Base-by-base conservation (phyloP, 2,113 vertebrate species). In the Clupea harengus region DNA sequence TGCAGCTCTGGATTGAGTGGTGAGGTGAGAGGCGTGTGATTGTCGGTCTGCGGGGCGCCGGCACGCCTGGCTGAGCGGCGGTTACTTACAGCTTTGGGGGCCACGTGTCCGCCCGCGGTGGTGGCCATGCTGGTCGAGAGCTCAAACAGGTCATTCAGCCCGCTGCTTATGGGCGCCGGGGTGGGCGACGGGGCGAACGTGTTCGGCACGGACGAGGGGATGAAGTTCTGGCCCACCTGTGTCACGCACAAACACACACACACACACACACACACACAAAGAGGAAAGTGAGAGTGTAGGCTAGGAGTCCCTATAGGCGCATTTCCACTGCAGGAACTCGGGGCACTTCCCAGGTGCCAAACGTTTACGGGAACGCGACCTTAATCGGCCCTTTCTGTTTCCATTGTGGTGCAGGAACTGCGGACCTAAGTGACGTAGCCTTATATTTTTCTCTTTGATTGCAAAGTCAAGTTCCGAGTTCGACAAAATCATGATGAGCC, bases 141-240 rank as follows among this genome's bases (percentile, higher is more conserved):
- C 90, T 99, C 98, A 45, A 99, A 99, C 87, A 99, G 94, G 92
- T 99, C 98, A 45, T 97, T 99, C 80, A 99, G 96, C 82, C 98
- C 98, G 45, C 96, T 96, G 94, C 94, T 97, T 90, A 97, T 96
- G 49, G 97, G 96, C 0, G 97, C 98, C 0, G 98, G 98, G 47
- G 98, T 99, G 13, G 98, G 98, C 0, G 98, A 99, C 0, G 98
- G 98, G 83, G 98, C 98, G 88, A 99, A 99, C 1, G 98, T 97
- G 83, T 96, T 96, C 85, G 98, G 98, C 47, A 99, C 98, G 0
- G 96, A 96, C 0, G 98, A 96, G 0, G 98, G 98, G 84, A 99
- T 98, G 93, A 98, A 99, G 92, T 97, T 98, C 85, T 99, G 98
- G n/a, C 97, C 98, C 90, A 99, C 98, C 98, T 99, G 90, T 22